Percentiles rank a stretch among this genome's conserved stretches.
Conservation (phyloP, 2,797 vertebrate species). For the Rhynchonycteris naso region DNA sequence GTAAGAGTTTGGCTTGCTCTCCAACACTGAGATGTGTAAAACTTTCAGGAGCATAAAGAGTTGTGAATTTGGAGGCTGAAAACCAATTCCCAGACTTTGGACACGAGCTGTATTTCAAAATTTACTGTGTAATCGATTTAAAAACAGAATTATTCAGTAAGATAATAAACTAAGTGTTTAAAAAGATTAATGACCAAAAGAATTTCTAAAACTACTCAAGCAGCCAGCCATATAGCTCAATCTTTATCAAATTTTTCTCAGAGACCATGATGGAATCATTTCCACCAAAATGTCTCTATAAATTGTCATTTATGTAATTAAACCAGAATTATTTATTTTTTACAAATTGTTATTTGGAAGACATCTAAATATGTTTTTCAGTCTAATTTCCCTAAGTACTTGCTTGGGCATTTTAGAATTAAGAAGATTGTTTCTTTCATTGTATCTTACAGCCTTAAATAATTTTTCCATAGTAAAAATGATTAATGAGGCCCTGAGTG, state of each 20-base stretch:
- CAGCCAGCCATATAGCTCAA: conserved; percentile 55
- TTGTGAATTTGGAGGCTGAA: background rate
- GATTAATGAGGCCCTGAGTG: conserved; percentile 34
- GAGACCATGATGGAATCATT: conserved; percentile 59
- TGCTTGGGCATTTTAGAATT: conserved; percentile 76
- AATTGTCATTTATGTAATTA: conserved; percentile 73
- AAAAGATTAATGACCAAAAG: conserved; percentile 68
- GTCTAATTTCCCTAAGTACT: conserved; percentile 75
- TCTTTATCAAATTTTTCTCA: conserved; percentile 65
- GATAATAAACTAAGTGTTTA: conserved; percentile 62
- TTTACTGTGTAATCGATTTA: conserved; percentile 23
- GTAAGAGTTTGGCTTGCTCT: background rate
- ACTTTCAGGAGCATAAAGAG: background rate
- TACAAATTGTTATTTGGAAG: conserved; percentile 81
- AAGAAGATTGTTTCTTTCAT: conserved; percentile 75
- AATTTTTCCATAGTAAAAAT: conserved; percentile 70
- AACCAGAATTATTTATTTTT: conserved; percentile 85
- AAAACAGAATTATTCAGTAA: conserved; percentile 66
- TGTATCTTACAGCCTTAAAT: conserved; percentile 69
- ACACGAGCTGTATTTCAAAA: background rate
- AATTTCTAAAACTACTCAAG: conserved; percentile 51
- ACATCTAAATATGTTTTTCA: conserved; percentile 76
- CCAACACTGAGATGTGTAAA: background rate
- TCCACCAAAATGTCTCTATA: conserved; percentile 52
- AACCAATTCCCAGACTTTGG: background rate